Percentiles rank a stretch among this genome's conserved stretches.
These are phyloP conservation scores for Lepilemur ruficaudatus DNA, from an alignment of 2,797 vertebrate species.

Conservation along the genomic window DNA sequence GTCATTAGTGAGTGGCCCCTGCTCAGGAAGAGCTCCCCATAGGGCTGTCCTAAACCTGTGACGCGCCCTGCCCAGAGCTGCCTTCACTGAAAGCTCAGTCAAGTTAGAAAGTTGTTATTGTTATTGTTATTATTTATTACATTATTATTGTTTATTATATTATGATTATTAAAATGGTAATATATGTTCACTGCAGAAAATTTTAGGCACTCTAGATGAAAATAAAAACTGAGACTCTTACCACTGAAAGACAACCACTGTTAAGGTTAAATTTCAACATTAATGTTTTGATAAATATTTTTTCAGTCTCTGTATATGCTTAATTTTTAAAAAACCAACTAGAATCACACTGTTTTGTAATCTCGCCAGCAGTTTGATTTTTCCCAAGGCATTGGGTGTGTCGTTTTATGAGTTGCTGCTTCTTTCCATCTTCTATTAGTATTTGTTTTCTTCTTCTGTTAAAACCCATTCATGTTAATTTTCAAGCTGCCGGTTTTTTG, in stretches of 20 bases:
- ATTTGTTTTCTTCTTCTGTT: background rate
- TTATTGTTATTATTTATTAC: background rate
- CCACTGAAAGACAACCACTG: background rate
- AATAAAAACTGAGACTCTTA: background rate
- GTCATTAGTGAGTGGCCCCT: fast-evolving
- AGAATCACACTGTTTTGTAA: background rate
- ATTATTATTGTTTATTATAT: background rate
- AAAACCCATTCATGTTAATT: background rate
- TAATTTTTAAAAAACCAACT: background rate
- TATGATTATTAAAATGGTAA: background rate
- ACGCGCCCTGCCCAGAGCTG: background rate
- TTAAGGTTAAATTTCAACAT: background rate
- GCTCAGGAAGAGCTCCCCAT: background rate
- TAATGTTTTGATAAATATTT: background rate
- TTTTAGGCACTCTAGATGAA: background rate
- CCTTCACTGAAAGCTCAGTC: background rate
- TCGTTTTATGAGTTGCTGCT: background rate
- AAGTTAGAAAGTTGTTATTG: background rate
- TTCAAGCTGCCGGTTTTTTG: background rate
- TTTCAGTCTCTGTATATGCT: too few species aligned
- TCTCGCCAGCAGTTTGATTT: background rate
- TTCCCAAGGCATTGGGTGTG: background rate
- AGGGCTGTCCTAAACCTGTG: background rate
- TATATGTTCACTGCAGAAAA: background rate
- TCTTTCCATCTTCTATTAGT: background rate